Evolutionary conservation across 2,797 vertebrate genomes (phyloP), one percentile per base, ranked within the genome.

Genomic region (Diplodus puntazzo): DNA sequence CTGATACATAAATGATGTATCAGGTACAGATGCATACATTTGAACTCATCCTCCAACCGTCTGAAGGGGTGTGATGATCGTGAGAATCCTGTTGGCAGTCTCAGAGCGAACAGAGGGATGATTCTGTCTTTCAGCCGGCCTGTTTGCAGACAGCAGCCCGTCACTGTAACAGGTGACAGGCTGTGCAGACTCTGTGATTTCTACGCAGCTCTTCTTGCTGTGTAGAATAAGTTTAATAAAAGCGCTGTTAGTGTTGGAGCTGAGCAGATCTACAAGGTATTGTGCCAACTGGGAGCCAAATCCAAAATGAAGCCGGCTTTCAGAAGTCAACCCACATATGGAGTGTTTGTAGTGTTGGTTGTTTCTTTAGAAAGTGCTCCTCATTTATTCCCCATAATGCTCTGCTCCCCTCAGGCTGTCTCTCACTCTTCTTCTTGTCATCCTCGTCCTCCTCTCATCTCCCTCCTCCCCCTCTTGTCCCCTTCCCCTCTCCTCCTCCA

Each of bases 391-490:
- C 23, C 59, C 43, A 27, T 60, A 27, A 57, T 5, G 11, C 25
- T 58, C 58, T 18, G 78, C 52, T 79, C 42, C 68, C 57, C 61
- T 77, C 75, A 50, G 59, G 60, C 60, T 14, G 20, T 70, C 67
- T 73, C 59, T 42, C 72, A 21, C 54, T 57, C 34, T 34, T 8
- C 7, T 34, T 34, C 34, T 34, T 34, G 34, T 71, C 55, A 34
- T 34, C 61, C 66, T 63, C 72, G 34, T 68, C n/a, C 14, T 73
- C 53, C 57, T 58, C 1, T 65, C 61, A 18, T 71, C 58, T 27
- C 69, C 21, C 39, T 46, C 23, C 13, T 18, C 27, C 34, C 62
- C n/a, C 39, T 52, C 63, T n/a, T n/a, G n/a, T n/a, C 53, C 42
- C 12, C 23, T 13, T 18, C 30, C 30, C 61, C n/a, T 34, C 60